Base-by-base conservation (phyloP, 2,888 invertebrate species). In the Cephus pygmeus region DNA sequence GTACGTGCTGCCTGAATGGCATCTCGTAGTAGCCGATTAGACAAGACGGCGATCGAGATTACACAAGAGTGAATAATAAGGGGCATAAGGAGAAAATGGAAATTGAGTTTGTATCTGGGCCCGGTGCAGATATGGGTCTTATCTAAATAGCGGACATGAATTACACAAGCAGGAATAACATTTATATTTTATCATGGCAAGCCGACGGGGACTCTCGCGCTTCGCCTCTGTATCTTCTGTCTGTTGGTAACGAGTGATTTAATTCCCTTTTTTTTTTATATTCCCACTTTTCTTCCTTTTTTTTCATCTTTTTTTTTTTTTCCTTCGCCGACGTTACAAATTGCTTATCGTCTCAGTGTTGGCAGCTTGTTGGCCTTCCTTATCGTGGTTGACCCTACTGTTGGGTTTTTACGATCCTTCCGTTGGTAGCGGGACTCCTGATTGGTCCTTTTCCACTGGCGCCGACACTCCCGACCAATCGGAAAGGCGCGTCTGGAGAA, bases 261-360 rank as follows among this genome's bases (percentile, higher is more conserved):
- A 80, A 81, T 79, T 81, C 80, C 81, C 82, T 83, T 82, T 84
- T 81, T 80, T 80, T 76, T 36, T 15, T 36, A 36, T 36, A 36
- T n/a, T 12, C 74, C 77, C 76, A 34, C 77, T 73, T 75, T 74
- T 33, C 34, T 69, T 73, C 71, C 56, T 74, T 68, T 40, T 73
- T 33, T 40, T 35, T 34, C 73, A 40, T 76, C 69, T 71, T 71
- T 75, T 30, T 75, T 69, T 69, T 77, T 75, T 31, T 74, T 74
- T 73, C 69, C 71, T 69, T 78, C 78, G 79, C 83, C 83, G 87
- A 87, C 83, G 82, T 87, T 90, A 91, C 91, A 91, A 91, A 91
- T 91, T 91, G 89, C 88, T 90, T 90, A 90, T 90, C 90, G 87
- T 85, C 79, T 75, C 81, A 75, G 81, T 82, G 85, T 83, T 86